phyloP scores from a whole-genome alignment of 2,113 vertebrate genomes.

The Patagioenas fasciata region DNA sequence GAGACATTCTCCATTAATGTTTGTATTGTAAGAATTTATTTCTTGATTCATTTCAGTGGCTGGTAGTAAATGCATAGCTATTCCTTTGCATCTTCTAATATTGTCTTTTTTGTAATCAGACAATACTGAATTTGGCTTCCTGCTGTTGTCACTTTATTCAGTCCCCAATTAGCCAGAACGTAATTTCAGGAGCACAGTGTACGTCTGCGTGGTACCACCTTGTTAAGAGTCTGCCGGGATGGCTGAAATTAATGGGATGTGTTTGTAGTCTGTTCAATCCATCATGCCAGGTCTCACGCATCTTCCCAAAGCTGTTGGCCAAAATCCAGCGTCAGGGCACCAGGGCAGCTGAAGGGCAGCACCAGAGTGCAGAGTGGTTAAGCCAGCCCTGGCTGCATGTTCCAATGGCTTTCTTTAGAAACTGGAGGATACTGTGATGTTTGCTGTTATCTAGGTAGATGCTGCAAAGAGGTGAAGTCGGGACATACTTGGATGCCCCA shows the following conservation, averaged over 20 bases:
- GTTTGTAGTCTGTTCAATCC: not conserved
- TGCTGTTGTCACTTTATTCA: not conserved
- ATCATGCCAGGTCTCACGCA: fast-evolving
- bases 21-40: not conserved
- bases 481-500: not conserved
- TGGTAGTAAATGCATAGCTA: not conserved
- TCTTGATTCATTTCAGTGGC: not conserved
- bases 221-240: not conserved
- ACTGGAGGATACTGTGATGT: not conserved
- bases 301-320: not conserved
- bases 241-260: not conserved
- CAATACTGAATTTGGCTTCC: not conserved
- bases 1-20: not conserved
- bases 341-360: not conserved
- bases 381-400: not conserved
- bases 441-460: not conserved
- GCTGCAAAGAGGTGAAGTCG: not conserved
- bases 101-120: not conserved
- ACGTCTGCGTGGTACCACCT: not conserved
- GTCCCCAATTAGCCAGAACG: not conserved
- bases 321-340: not conserved
- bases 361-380: not conserved
- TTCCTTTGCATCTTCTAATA: not conserved
- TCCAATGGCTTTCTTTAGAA: not conserved
- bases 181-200: not conserved